Evolutionary conservation across 1,140 invertebrate species (phyloP), one percentile per base, ranked within the genome.

Genomic region (Neomicropteryx cornuta): DNA sequence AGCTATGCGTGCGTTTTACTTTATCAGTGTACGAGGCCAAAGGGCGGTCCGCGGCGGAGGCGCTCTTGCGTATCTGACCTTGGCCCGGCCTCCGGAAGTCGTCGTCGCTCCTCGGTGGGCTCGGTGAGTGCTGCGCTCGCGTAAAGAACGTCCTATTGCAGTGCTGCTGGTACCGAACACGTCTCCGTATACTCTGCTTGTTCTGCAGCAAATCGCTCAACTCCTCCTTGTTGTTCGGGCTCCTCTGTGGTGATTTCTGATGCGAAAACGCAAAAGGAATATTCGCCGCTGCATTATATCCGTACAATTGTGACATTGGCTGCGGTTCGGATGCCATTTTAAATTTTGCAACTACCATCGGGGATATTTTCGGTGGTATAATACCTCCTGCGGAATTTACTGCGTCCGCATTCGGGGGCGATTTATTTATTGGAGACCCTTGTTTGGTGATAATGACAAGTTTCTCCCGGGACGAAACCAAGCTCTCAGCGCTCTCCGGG

Each of bases 201-300:
- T 37, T 39, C 8, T 23, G n/a, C 3, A 30, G 14, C 3, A 14
- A 6, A 10, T 35, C 32, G 8, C 18, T 20, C 17, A 38, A 38
- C 11, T 36, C 29, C n/a, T n/a, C n/a, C n/a, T n/a, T n/a, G n/a
- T 18, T 16, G 10, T 2, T 14, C 14, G 10, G 20, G 6, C 6
- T 19, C 5, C 3, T 32, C 36, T 38, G 52, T 6, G 43, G 43
- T 11, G 46, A 39, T 13, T 41, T 37, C 14, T 58, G 53, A 49
- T 64, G 62, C 4, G 57, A 60, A 49, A 68, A 68, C 46, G 62
- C 60, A 45, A 63, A 68, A 22, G 65, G 65, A 20, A 68, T 55
- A 42, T 56, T 56, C 17, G 65, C 65, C 4, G 65, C 65, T 32
- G 65, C 65, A 44, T 68, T 68, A 55, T 68, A 66, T 21, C 47